phyloP scores from a whole-genome alignment of 53 echinoderm and acorn worm genomes.

The Paelopatides confundens region DNA sequence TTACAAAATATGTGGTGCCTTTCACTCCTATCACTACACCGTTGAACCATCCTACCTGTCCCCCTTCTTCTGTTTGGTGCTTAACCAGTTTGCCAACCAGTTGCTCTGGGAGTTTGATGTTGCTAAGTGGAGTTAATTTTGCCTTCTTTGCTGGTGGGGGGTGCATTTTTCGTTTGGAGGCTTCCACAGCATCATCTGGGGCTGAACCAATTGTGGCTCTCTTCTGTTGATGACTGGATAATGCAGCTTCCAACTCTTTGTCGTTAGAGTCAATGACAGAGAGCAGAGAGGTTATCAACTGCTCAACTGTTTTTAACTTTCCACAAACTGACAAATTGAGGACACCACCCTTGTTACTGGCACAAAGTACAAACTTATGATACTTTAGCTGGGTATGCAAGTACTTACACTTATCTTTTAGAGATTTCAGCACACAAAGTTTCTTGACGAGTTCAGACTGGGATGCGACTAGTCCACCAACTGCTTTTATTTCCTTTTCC shows the following conservation, averaged over 20 bases:
- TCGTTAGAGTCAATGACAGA: not conserved
- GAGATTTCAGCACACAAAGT: not conserved
- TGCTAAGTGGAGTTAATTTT: too few relatives aligned
- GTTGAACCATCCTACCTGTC: not conserved
- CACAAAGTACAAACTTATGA: too few relatives aligned
- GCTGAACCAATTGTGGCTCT: not conserved
- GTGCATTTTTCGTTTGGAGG: not conserved
- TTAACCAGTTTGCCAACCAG: constrained; percentile 10
- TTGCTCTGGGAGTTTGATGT: not conserved
- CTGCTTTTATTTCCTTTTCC: too few relatives aligned
- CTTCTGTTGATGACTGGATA: not conserved
- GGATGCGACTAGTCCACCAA: constrained; percentile 17
- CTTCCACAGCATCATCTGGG: constrained; percentile 19
- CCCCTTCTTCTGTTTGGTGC: constrained; percentile 19
- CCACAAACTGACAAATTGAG: constrained; percentile 41
- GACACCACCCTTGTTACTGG: too few relatives aligned
- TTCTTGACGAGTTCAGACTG: not conserved
- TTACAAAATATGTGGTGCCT: not conserved
- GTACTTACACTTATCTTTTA: too few relatives aligned
- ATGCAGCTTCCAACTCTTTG: not conserved
- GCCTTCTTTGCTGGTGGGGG: constrained; percentile 11
- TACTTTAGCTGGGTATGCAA: constrained; percentile 41
- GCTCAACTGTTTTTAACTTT: constrained; percentile 6
- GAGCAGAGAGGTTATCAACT: not conserved
- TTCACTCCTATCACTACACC: constrained; percentile 11